A percentile compares a stretch with the other conserved stretches of the same genome.
Conservation (phyloP, 1,140 invertebrate genomes). For the Drosophila kepulauana region DNA sequence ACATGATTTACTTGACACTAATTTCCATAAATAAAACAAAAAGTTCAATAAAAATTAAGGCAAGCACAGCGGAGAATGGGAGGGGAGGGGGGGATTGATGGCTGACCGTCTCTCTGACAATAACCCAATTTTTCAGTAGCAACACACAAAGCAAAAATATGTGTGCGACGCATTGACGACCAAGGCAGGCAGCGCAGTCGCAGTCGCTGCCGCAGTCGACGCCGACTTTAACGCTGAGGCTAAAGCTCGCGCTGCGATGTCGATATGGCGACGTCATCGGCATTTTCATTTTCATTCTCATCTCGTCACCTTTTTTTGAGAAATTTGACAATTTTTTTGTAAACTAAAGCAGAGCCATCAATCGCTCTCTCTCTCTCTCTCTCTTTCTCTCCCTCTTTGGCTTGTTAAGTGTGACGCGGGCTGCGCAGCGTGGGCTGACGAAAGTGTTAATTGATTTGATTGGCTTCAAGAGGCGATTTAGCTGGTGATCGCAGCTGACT, state of each 20-base stretch:
- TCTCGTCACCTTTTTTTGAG: conserved; percentile 23
- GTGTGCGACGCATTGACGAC: conserved; percentile 36
- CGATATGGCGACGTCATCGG: conserved; percentile 7
- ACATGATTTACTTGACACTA: conserved; percentile 83
- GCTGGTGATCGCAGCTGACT: conserved; percentile 23
- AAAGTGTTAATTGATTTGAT: conserved; percentile 81
- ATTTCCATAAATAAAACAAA: conserved; percentile 82
- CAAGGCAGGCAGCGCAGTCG: conserved; percentile 45
- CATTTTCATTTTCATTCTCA: conserved; percentile 27
- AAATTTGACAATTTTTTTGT: conserved; percentile 34
- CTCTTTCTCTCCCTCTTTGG: neutral
- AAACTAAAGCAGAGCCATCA: conserved; percentile 12
- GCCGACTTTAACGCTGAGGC: conserved; percentile 13
- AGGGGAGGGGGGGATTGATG: neutral
- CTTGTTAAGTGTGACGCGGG: conserved; percentile 1
- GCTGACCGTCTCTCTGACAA: conserved; percentile 59
- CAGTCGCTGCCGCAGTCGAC: neutral
- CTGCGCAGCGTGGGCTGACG: conserved; percentile 45
- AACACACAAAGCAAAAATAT: conserved; percentile 51
- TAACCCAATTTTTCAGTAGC: conserved; percentile 80
- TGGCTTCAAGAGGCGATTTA: conserved; percentile 39
- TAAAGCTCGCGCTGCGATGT: conserved; percentile 8
- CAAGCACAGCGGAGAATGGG: neutral
- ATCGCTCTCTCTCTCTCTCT: neutral
- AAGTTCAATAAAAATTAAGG: conserved; percentile 67